Evolutionary conservation across 2,888 invertebrate species (phyloP).

Genomic region (Ceriagrion tenellum): DNA sequence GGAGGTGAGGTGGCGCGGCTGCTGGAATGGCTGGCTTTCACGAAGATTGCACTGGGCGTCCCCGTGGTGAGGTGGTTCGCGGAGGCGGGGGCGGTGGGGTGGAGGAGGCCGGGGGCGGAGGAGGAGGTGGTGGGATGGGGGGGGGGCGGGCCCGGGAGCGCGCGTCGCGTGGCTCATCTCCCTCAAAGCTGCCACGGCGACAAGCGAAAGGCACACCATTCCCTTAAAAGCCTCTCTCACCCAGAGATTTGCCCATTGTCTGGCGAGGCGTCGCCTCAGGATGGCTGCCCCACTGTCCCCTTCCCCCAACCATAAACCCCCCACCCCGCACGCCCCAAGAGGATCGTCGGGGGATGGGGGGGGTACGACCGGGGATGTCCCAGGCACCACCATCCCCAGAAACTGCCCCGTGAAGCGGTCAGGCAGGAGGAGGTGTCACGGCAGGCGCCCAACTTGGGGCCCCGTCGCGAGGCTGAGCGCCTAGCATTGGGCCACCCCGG

Average conservation of each 20-base stretch:
- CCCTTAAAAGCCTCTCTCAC: neutral
- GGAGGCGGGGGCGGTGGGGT: neutral
- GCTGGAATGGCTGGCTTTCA: slow-evolving; percentile 19
- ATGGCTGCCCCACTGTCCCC: neutral
- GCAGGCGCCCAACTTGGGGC: neutral
- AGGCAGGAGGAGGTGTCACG: neutral
- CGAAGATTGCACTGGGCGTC: neutral
- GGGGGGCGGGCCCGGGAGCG: neutral
- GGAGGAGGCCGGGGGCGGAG: neutral
- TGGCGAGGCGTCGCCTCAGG: neutral
- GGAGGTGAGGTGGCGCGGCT: neutral
- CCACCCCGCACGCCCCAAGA: neutral
- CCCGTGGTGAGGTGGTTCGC: slow-evolving; percentile 20
- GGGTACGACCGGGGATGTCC: too few species aligned
- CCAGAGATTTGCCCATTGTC: neutral
- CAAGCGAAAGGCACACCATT: slow-evolving; percentile 18
- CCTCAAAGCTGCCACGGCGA: slow-evolving; percentile 18
- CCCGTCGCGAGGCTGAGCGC: neutral
- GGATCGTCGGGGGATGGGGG: too few species aligned
- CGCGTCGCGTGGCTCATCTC: slow-evolving; percentile 1
- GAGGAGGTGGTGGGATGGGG: neutral
- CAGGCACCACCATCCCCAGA: too few species aligned
- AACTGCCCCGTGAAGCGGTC: neutral
- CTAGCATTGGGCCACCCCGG: neutral
- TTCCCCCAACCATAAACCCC: neutral